phyloP scores from a whole-genome alignment of 1,140 invertebrate species.

The Camponotus pennsylvanicus region DNA sequence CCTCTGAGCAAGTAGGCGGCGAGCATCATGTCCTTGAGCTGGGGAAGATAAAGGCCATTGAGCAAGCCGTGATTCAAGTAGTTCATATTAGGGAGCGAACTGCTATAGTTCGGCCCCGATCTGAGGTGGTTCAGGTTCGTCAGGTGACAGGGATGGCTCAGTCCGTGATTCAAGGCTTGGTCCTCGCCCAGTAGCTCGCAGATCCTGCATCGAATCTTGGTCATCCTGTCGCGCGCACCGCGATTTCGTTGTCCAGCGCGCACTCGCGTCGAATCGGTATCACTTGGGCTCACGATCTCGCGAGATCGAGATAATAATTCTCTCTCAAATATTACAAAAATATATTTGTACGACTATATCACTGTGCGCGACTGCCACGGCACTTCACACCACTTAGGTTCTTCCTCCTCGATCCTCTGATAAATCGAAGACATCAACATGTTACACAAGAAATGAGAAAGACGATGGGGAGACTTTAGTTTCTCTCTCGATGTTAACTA shows the following conservation, averaged over 20 bases:
- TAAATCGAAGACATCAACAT: slow-evolving; percentile 34
- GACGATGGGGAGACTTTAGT: slow-evolving; percentile 35
- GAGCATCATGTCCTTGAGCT: slow-evolving; percentile 87
- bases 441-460: slow-evolving; percentile 22
- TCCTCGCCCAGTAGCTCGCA: slow-evolving; percentile 85
- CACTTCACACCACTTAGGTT: slow-evolving; percentile 35
- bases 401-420: slow-evolving; percentile 44
- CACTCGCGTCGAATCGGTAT: not conserved
- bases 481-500: slow-evolving; percentile 25
- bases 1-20: slow-evolving; percentile 87
- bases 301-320: not conserved
- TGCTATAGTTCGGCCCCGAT: slow-evolving; percentile 79
- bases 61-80: slow-evolving; percentile 82
- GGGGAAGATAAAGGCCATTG: slow-evolving; percentile 84
- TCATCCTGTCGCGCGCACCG: slow-evolving; percentile 67
- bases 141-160: slow-evolving; percentile 83
- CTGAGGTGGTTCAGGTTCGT: slow-evolving; percentile 80
- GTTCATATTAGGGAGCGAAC: slow-evolving; percentile 80
- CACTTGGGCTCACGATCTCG: slow-evolving; percentile 32
- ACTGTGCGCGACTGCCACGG: slow-evolving; percentile 36
- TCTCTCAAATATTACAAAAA: slow-evolving; percentile 44
- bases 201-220: slow-evolving; percentile 86
- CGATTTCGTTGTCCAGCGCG: slow-evolving; percentile 13
- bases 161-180: slow-evolving; percentile 80
- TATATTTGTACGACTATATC: slow-evolving; percentile 59